These are phyloP conservation scores for Harpegnathos saltator DNA, from an alignment of 1,140 invertebrate genomes.

Conservation along the genomic window DNA sequence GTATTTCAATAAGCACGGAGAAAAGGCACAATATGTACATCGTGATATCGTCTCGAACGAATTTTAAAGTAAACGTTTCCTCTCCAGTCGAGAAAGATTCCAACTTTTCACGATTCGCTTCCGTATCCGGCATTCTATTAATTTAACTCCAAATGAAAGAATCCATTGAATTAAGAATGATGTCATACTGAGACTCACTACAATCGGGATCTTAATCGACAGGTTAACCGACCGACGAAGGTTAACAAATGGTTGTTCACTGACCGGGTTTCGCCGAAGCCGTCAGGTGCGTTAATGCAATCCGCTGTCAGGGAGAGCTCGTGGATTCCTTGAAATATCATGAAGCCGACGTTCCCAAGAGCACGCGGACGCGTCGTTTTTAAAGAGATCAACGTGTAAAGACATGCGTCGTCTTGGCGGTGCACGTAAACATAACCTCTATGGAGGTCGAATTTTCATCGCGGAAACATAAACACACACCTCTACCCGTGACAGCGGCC, in stretches of 20 bases:
- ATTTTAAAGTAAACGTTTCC: too few species aligned
- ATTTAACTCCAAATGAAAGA: too few species aligned
- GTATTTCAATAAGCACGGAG: too few species aligned
- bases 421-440: constrained; percentile 78
- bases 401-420: constrained; percentile 45
- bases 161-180: too few species aligned
- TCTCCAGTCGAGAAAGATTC: too few species aligned
- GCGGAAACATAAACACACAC: constrained; percentile 76
- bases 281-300: neutral
- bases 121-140: too few species aligned
- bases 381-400: constrained; percentile 17
- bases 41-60: too few species aligned
- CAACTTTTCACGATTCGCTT: too few species aligned
- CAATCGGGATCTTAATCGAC: too few species aligned
- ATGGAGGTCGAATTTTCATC: constrained; percentile 62
- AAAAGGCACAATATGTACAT: too few species aligned
- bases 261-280: constrained; percentile 8
- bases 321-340: neutral
- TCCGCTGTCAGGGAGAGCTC: neutral
- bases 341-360: neutral
- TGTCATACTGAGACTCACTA: too few species aligned
- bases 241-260: neutral
- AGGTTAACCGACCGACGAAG: too few species aligned
- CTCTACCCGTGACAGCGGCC: constrained; percentile 83
- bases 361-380: constrained; percentile 1